These are phyloP conservation scores for Naso thynnoides DNA, from an alignment of 2,797 vertebrate genomes.

Conservation along the genomic window DNA sequence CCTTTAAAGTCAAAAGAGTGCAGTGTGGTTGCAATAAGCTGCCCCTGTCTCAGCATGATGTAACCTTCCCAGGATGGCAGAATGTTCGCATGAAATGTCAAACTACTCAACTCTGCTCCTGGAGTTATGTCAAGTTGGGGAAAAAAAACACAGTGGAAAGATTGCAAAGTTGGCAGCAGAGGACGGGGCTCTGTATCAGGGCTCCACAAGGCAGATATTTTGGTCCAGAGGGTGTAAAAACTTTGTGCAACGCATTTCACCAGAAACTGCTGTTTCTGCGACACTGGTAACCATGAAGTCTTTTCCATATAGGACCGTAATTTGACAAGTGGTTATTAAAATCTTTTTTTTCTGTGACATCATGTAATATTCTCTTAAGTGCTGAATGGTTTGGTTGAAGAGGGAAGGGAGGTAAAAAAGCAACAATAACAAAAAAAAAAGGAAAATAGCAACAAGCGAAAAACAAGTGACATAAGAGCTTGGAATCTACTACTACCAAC, in stretches of 20 bases:
- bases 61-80: slow-evolving; percentile 59
- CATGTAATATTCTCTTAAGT: slow-evolving; percentile 54
- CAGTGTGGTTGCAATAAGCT: slow-evolving; percentile 29
- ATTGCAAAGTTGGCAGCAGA: slow-evolving; percentile 59
- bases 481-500: slow-evolving; percentile 83
- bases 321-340: slow-evolving; percentile 44
- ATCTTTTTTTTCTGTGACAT: slow-evolving; percentile 50
- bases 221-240: slow-evolving; percentile 63
- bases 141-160: slow-evolving; percentile 61
- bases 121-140: slow-evolving; percentile 52
- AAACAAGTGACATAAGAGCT: slow-evolving; percentile 81
- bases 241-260: slow-evolving; percentile 51
- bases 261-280: slow-evolving; percentile 66
- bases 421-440: slow-evolving; percentile 5
- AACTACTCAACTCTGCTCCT: slow-evolving; percentile 47
- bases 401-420: slow-evolving; percentile 10
- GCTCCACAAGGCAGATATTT: slow-evolving; percentile 61
- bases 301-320: slow-evolving; percentile 51
- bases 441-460: slow-evolving; percentile 68
- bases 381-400: slow-evolving; percentile 55
- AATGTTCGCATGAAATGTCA: slow-evolving; percentile 67
- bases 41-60: slow-evolving; percentile 48
- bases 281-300: slow-evolving; percentile 55
- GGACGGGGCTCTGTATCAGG: slow-evolving; percentile 48
- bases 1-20: slow-evolving; percentile 19